These are phyloP conservation scores for Nibea coibor DNA, from an alignment of 2,113 vertebrate species.

Conservation along the genomic window DNA sequence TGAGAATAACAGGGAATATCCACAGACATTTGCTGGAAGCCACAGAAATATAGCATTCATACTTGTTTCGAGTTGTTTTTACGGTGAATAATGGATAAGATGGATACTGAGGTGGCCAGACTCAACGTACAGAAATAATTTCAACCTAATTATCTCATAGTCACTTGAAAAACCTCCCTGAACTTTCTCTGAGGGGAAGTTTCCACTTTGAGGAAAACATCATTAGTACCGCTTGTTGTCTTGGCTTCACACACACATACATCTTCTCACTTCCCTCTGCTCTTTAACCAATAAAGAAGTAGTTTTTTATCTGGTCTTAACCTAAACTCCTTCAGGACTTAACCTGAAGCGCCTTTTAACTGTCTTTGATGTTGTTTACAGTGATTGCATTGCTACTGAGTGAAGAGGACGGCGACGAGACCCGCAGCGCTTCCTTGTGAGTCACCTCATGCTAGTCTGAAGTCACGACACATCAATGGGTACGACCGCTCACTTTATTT, in stretches of 20 bases:
- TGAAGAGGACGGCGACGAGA: not conserved
- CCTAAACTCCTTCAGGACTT: not conserved
- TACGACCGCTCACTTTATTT: not conserved
- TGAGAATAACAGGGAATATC: not conserved
- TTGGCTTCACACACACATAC: not conserved
- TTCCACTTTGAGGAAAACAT: slow-evolving; percentile 30
- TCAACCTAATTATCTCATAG: not conserved
- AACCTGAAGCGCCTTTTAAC: not conserved
- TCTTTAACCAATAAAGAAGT: not conserved
- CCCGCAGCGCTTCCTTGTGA: not conserved
- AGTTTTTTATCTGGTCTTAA: not conserved
- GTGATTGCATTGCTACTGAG: not conserved
- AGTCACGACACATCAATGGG: not conserved
- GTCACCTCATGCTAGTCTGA: not conserved
- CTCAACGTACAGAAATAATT: not conserved
- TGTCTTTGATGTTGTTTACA: slow-evolving; percentile 12
- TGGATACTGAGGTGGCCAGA: not conserved
- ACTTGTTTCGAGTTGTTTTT: not conserved
- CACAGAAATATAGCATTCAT: not conserved
- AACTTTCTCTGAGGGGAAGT: not conserved
- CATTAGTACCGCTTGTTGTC: slow-evolving; percentile 6
- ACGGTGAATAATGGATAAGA: not conserved
- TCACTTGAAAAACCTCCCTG: not conserved
- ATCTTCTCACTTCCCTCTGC: not conserved
- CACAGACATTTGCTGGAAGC: not conserved